phyloP scores from a whole-genome alignment of 2,888 invertebrate species.

The Stegophylla sp. region DNA sequence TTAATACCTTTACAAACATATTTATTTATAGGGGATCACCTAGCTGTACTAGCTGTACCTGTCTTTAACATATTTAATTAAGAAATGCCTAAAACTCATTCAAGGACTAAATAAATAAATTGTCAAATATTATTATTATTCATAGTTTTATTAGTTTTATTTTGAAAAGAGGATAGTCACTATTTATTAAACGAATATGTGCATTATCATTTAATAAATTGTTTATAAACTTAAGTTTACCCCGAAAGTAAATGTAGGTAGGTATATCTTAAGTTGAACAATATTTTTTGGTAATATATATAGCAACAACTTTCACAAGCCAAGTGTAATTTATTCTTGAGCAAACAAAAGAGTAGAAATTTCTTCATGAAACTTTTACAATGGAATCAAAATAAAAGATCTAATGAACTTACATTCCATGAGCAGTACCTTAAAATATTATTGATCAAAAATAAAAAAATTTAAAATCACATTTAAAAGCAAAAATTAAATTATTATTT shows the following conservation, averaged over 20 bases:
- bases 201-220: neutral
- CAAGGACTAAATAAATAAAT: neutral
- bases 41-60: too few relatives aligned
- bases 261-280: neutral
- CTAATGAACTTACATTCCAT: slow-evolving; percentile 14
- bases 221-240: neutral
- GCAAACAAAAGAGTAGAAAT: slow-evolving; percentile 16
- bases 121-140: neutral
- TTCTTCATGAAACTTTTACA: slow-evolving; percentile 15
- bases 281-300: neutral
- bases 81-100: too few relatives aligned
- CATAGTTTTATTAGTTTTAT: too few relatives aligned
- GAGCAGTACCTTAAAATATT: neutral
- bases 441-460: neutral
- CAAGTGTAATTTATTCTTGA: slow-evolving; percentile 12
- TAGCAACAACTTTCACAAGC: slow-evolving; percentile 3
- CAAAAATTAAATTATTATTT: too few relatives aligned
- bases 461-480: too few relatives aligned
- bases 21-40: too few relatives aligned
- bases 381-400: slow-evolving; percentile 19
- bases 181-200: too few relatives aligned
- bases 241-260: neutral
- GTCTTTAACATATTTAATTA: too few relatives aligned
- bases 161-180: too few relatives aligned
- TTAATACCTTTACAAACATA: too few relatives aligned